Evolutionary conservation across 2,888 invertebrate species (phyloP), one percentile per base, ranked within the genome.

Genomic region (Cylindroiulus punctatus): DNA sequence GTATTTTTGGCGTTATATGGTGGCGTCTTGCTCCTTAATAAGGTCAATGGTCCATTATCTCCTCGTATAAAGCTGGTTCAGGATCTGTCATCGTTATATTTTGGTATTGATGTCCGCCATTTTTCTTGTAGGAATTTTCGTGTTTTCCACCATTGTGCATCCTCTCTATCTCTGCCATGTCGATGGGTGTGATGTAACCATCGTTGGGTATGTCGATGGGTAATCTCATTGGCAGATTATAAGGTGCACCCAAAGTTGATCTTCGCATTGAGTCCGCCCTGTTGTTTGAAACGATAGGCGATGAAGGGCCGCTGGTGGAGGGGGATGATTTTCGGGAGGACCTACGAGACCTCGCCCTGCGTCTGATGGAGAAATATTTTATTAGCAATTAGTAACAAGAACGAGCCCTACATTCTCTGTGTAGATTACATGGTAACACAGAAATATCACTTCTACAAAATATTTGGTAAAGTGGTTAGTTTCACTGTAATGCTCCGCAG

Each of bases 291-390:
- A 76, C 26, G 76, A 76, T 76, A 12, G 76, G 76, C 2, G 76
- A 76, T 12, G 76, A 4, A 22, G 76, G 30, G 30, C 76, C 12
- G 30, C 76, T 76, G 76, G 22, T 30, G 26, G 76, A 76, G 14
- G 76, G 76, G 0, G 76, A 14, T 2, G 26, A 30, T 30, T 76
- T 76, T 76, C 76, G 76, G 26, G 76, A 76, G 76, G 76, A 76
- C 76, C 76, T 26, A 14, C 76, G 76, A 76, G 76, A 76, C 22
- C 76, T 76, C 22, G 76, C 76, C 30, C 76, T 76, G 22, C 76
- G 76, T 76, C 76, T 76, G 10, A 8, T 44, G 8, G 1, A 44
- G 44, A 44, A 12, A 14, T 8, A 8, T 1, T 5, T 44, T 8
- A 8, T 44, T 44, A 36, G 36, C 36, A 36, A 4, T 36, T 36